These are phyloP conservation scores for Coenonympha arcania DNA, from an alignment of 2,888 invertebrate species.

Conservation along the genomic window DNA sequence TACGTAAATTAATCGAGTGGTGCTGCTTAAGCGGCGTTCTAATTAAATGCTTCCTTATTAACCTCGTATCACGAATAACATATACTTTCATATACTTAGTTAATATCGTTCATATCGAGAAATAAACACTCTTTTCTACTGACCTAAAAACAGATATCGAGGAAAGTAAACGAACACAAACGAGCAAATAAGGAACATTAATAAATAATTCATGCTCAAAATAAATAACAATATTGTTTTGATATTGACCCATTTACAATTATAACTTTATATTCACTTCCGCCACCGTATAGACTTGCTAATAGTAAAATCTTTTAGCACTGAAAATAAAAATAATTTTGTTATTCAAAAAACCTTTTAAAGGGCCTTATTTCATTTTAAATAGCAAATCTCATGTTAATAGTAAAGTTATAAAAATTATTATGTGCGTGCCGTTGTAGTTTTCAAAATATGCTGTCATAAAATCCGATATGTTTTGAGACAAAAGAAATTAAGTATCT, in stretches of 20 bases:
- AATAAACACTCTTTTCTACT: constrained; percentile 53
- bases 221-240: constrained; percentile 58
- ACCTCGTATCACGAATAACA: background rate
- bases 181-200: constrained; percentile 37
- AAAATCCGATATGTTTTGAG: no score
- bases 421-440: no score
- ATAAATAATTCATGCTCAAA: constrained; percentile 60
- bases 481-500: no score
- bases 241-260: constrained; percentile 57
- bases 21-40: background rate
- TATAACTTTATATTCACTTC: constrained; percentile 35
- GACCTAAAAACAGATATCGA: constrained; percentile 63
- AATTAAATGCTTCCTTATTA: background rate
- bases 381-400: no score
- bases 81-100: constrained; percentile 14
- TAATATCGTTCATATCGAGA: no score
- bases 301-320: constrained; percentile 1
- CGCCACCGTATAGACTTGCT: constrained; percentile 7
- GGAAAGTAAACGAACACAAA: constrained; percentile 56
- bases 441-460: no score
- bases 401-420: no score
- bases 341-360: no score
- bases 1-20: background rate
- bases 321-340: background rate
- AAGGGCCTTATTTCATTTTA: no score